phyloP scores from a whole-genome alignment of 2,888 invertebrate species.

The Cremastobaeus sp. region DNA sequence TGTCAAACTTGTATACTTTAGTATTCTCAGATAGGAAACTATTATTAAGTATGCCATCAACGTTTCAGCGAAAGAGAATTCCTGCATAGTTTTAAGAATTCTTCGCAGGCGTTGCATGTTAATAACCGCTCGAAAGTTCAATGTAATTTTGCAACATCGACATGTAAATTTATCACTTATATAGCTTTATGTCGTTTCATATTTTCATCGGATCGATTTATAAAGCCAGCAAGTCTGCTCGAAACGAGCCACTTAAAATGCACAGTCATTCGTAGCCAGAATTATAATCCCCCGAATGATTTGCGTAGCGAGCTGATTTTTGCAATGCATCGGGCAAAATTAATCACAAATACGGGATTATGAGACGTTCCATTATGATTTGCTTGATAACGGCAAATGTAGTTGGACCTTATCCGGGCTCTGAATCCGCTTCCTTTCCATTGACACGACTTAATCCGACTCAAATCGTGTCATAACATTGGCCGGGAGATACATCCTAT shows the following conservation, averaged over 20 bases:
- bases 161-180: constrained; percentile 46
- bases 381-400: neutral
- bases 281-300: too few species aligned
- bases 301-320: neutral
- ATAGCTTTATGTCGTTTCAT: constrained; percentile 4
- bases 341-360: neutral
- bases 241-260: neutral
- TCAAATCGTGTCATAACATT: constrained; percentile 26
- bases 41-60: constrained; percentile 59
- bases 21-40: constrained; percentile 39
- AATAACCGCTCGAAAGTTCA: constrained; percentile 32
- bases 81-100: constrained; percentile 32
- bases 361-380: neutral
- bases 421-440: constrained; percentile 11
- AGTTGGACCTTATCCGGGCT: neutral
- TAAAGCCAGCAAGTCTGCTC: neutral
- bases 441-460: constrained; percentile 22
- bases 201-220: constrained; percentile 16
- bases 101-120: constrained; percentile 34
- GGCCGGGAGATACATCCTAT: constrained; percentile 18
- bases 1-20: constrained; percentile 53
- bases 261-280: constrained; percentile 3
- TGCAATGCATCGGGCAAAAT: neutral
- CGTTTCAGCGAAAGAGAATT: constrained; percentile 50
- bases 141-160: constrained; percentile 22